Evolutionary conservation across 1,140 invertebrate genomes (phyloP), one percentile per base, ranked within the genome.

Genomic region (Chymomyza costata): DNA sequence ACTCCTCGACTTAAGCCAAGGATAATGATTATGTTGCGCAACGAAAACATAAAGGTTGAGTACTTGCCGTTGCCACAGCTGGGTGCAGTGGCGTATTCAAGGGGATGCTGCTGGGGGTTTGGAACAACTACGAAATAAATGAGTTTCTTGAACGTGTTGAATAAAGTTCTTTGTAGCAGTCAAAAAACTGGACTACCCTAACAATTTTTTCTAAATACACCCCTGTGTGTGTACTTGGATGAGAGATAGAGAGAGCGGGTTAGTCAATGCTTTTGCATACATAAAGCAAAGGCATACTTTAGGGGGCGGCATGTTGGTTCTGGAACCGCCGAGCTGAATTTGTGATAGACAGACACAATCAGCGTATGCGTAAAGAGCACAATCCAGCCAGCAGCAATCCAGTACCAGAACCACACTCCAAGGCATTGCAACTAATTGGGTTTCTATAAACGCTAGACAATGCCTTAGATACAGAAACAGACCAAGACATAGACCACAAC

Each of bases 1-100:
- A n/a, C 53, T 53, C 55, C 71, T 70, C 66, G 41, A 73, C 49
- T 61, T 68, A 80, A 82, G 80, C 67, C 67, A 66, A 73, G 80
- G 78, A 82, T 83, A 82, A 82, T 82, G 80, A 73, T 69, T 57
- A 82, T 83, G 67, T 78, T 80, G 53, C 71, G 71, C 66, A 78
- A 76, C 55, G 65, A 61, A 35, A 41, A 3, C 6, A 18, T 31
- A 56, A 39, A 17, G 21, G 31, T n/a, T n/a, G 44, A 14, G 28
- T 44, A 19, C 8, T 7, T 17, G 15, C 17, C 11, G 13, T 19
- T 31, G 17, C 13, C n/a, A n/a, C n/a, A n/a, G n/a, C n/a, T n/a
- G n/a, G n/a, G n/a, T n/a, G n/a, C n/a, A n/a, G n/a, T n/a, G n/a
- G n/a, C n/a, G n/a, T n/a, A n/a, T n/a, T n/a, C n/a, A n/a, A n/a